These are phyloP conservation scores for Pseudocheirus occidentalis DNA, from an alignment of 2,797 vertebrate species.

Conservation along the genomic window DNA sequence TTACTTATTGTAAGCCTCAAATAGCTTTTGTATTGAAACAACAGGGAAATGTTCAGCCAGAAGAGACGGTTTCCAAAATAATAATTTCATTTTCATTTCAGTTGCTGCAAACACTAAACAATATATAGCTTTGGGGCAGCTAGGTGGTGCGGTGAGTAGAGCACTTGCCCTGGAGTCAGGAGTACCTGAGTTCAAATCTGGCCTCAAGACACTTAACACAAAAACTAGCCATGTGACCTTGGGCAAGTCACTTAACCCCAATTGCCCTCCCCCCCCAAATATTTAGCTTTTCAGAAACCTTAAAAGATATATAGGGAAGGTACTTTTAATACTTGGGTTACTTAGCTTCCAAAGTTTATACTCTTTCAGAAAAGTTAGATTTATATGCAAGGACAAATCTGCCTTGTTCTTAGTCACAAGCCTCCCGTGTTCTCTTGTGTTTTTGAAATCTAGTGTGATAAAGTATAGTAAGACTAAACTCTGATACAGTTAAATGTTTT, in stretches of 20 bases:
- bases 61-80: neutral
- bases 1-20: neutral
- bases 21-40: neutral
- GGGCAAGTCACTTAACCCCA: too few relatives aligned
- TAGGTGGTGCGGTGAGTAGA: too few relatives aligned
- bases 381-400: neutral
- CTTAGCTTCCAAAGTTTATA: conserved; percentile 32
- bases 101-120: conserved; percentile 42
- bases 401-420: conserved; percentile 7
- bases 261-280: too few relatives aligned
- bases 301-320: conserved; percentile 39
- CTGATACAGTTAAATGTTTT: neutral
- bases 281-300: conserved; percentile 27
- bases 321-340: neutral
- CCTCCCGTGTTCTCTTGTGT: neutral
- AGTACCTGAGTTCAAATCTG: too few relatives aligned
- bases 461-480: conserved; percentile 16
- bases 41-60: neutral
- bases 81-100: neutral
- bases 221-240: too few relatives aligned
- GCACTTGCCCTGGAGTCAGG: too few relatives aligned
- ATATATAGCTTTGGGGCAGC: too few relatives aligned
- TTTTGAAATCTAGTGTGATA: conserved; percentile 40
- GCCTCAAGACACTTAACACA: too few relatives aligned
- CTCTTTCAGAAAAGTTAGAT: conserved; percentile 25